These are phyloP conservation scores for Lithophane socia DNA, from an alignment of 2,888 invertebrate species.

Conservation along the genomic window DNA sequence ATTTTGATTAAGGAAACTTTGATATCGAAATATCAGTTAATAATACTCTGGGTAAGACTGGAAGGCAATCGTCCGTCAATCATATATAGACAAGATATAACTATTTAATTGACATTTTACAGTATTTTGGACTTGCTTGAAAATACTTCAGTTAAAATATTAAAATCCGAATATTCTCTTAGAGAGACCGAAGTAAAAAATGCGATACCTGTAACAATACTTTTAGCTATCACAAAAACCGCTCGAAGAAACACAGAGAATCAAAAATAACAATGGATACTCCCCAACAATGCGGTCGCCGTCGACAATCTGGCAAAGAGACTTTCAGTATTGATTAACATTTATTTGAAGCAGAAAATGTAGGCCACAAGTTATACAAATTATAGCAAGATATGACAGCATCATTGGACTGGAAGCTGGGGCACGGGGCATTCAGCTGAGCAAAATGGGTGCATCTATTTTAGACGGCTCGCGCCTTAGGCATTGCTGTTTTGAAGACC, in stretches of 20 bases:
- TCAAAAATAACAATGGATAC: constrained; percentile 20
- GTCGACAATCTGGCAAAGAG: neutral
- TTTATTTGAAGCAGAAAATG: constrained; percentile 42
- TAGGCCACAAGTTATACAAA: constrained; percentile 6
- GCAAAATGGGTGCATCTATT: constrained; percentile 45
- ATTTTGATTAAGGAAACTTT: neutral
- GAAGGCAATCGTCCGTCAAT: neutral
- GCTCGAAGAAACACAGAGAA: constrained; percentile 5
- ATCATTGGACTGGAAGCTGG: constrained; percentile 20
- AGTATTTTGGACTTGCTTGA: neutral
- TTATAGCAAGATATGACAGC: constrained; percentile 28
- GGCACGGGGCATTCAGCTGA: constrained; percentile 28
- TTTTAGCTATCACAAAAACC: constrained; percentile 4
- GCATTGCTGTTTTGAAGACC: constrained; percentile 6
- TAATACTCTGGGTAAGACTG: neutral
- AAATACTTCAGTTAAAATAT: neutral
- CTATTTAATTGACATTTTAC: neutral
- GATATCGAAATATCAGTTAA: neutral
- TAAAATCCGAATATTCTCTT: neutral
- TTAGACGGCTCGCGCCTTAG: constrained; percentile 21
- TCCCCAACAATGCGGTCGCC: constrained; percentile 20
- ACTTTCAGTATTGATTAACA: constrained; percentile 26
- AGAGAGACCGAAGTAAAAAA: neutral
- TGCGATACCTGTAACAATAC: neutral
- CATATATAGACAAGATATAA: neutral